Percentiles rank a stretch among this genome's conserved stretches.
Evolutionary conservation across 2,888 invertebrate species (phyloP).

Genomic region (Eretmocerus hayati): DNA sequence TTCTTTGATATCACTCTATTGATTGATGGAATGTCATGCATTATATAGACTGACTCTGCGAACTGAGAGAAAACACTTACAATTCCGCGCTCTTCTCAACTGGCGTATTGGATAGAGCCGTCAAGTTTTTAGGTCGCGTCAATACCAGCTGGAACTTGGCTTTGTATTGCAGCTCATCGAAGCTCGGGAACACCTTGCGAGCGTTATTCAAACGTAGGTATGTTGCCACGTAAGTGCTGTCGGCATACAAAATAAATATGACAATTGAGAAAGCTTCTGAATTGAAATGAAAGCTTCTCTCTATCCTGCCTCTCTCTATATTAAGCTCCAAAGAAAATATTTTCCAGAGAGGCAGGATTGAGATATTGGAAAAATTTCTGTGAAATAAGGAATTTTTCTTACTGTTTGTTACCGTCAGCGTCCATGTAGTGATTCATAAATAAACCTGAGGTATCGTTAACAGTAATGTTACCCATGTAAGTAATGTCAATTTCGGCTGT

Average conservation of each 20-base stretch:
- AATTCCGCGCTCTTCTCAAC: slow-evolving; percentile 53
- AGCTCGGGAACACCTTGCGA: slow-evolving; percentile 71
- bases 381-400: slow-evolving; percentile 14
- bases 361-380: not conserved
- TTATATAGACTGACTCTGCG: too few relatives aligned
- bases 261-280: not conserved
- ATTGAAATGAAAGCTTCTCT: not conserved
- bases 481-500: slow-evolving; percentile 58
- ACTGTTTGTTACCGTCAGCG: slow-evolving; percentile 49
- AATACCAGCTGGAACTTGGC: slow-evolving; percentile 61
- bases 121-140: slow-evolving; percentile 54
- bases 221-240: slow-evolving; percentile 59
- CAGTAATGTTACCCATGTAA: slow-evolving; percentile 61
- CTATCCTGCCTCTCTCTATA: not conserved
- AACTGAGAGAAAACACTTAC: too few relatives aligned
- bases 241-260: not conserved
- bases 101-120: slow-evolving; percentile 57
- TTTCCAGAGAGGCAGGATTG: not conserved
- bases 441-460: slow-evolving; percentile 60
- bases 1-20: too few relatives aligned
- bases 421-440: slow-evolving; percentile 61
- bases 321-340: too few relatives aligned
- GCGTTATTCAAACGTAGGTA: slow-evolving; percentile 68
- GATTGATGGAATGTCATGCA: too few relatives aligned
- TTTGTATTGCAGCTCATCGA: slow-evolving; percentile 72